These are phyloP conservation scores for Mythimna pallens DNA, from an alignment of 2,888 invertebrate genomes.

Conservation along the genomic window DNA sequence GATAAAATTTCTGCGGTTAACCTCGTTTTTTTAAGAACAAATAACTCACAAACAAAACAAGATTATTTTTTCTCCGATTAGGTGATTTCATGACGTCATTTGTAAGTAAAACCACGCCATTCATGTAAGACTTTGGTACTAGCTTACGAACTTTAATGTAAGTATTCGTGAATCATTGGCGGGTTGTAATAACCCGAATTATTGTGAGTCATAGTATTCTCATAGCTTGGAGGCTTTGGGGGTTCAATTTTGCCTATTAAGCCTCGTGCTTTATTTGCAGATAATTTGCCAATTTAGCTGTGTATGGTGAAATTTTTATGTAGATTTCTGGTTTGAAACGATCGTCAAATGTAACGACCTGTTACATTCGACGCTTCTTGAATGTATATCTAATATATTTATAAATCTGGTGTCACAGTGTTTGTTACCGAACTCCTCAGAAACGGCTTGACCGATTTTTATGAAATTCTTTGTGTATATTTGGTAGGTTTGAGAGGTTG, in stretches of 20 bases:
- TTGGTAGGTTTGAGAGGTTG: too few relatives aligned
- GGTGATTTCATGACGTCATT: slow-evolving; percentile 37
- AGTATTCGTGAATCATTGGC: slow-evolving; percentile 51
- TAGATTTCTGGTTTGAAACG: background rate
- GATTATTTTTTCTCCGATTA: slow-evolving; percentile 13
- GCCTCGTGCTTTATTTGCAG: slow-evolving; percentile 8
- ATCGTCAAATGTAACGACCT: too few relatives aligned
- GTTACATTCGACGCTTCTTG: background rate
- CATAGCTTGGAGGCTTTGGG: slow-evolving; percentile 35
- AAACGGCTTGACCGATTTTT: too few relatives aligned
- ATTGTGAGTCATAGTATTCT: slow-evolving; percentile 48
- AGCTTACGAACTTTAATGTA: slow-evolving; percentile 16
- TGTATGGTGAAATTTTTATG: background rate
- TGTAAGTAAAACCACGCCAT: slow-evolving; percentile 6
- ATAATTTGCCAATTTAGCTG: slow-evolving; percentile 11
- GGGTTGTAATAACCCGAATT: slow-evolving; percentile 52
- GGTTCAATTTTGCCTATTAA: slow-evolving; percentile 8
- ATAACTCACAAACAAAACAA: slow-evolving; percentile 26
- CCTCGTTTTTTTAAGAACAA: slow-evolving; percentile 12
- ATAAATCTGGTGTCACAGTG: too few relatives aligned
- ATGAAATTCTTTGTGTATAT: too few relatives aligned
- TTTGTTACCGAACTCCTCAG: too few relatives aligned
- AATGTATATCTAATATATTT: background rate
- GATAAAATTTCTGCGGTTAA: slow-evolving; percentile 19
- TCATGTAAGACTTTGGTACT: slow-evolving; percentile 16